phyloP scores from a whole-genome alignment of 2,113 vertebrate species.

The Turdus rufiventris region DNA sequence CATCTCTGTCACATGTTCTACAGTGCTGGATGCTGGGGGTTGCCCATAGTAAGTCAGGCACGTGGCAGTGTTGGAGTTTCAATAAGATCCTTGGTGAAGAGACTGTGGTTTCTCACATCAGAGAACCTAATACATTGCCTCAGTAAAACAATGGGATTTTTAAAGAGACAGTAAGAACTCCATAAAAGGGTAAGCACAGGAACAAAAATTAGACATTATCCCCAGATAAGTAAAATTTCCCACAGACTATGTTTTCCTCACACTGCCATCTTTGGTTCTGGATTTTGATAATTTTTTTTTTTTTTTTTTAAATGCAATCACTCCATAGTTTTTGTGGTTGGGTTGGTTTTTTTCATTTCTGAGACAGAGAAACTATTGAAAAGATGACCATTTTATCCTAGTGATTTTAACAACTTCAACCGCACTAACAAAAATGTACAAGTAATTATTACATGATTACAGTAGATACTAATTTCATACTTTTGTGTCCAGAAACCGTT shows the following conservation, averaged over 20 bases:
- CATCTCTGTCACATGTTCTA: fast-evolving
- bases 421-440: not conserved
- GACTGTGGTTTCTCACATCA: not conserved
- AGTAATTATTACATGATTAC: not conserved
- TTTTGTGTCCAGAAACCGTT: not conserved
- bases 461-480: not conserved
- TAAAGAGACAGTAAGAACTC: not conserved
- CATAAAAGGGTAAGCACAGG: not conserved
- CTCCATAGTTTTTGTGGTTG: not conserved
- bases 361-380: not conserved
- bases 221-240: not conserved
- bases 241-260: fast-evolving
- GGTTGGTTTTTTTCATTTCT: not conserved
- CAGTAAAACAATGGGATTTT: not conserved
- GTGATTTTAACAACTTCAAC: not conserved
- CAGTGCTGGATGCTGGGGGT: not conserved
- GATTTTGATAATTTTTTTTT: not conserved
- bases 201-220: not conserved
- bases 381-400: not conserved
- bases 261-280: not conserved
- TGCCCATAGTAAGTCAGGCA: not conserved
- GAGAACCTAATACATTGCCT: not conserved
- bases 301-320: not conserved
- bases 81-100: not conserved
- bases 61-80: fast-evolving